Evolutionary conservation across 2,888 invertebrate genomes (phyloP).

Genomic region (Brachypalpus laphriformis): DNA sequence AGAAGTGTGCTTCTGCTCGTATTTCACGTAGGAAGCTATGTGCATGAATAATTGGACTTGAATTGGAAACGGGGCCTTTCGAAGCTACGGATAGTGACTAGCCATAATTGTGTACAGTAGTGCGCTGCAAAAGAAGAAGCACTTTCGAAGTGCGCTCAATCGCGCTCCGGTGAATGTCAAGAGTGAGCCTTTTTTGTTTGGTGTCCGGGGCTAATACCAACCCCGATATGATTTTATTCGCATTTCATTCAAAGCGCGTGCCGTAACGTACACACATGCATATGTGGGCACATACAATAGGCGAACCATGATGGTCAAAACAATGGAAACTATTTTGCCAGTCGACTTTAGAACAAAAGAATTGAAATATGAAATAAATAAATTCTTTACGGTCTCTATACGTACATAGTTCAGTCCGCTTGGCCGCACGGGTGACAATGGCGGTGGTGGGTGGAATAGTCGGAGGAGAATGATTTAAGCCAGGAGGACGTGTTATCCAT

Average conservation of each 20-base stretch:
- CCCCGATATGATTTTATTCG: constrained; percentile 53
- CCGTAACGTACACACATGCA: constrained; percentile 35
- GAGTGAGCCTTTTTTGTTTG: constrained; percentile 38
- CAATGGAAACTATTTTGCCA: constrained; percentile 69
- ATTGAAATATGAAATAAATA: constrained; percentile 55
- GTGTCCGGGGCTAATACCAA: constrained; percentile 42
- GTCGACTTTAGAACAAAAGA: constrained; percentile 65
- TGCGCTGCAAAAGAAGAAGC: constrained; percentile 23
- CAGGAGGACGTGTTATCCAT: constrained; percentile 70
- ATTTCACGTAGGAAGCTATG: constrained; percentile 73
- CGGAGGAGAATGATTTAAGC: constrained; percentile 52
- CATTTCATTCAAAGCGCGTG: constrained; percentile 74
- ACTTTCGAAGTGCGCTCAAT: constrained; percentile 69
- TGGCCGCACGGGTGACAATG: background rate
- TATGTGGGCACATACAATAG: constrained; percentile 30
- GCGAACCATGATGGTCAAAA: constrained; percentile 49
- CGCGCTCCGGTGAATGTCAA: constrained; percentile 60
- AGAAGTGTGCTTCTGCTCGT: constrained; percentile 76
- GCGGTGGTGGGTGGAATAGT: constrained; percentile 44
- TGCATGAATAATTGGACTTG: constrained; percentile 72
- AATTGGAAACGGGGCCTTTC: constrained; percentile 64
- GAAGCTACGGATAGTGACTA: constrained; percentile 27
- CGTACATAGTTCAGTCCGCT: constrained; percentile 1
- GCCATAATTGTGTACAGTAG: background rate
- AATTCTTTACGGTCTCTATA: constrained; percentile 33